Evolutionary conservation across 2,888 invertebrate genomes (phyloP).

Genomic region (Sarcophaga carnaria): DNA sequence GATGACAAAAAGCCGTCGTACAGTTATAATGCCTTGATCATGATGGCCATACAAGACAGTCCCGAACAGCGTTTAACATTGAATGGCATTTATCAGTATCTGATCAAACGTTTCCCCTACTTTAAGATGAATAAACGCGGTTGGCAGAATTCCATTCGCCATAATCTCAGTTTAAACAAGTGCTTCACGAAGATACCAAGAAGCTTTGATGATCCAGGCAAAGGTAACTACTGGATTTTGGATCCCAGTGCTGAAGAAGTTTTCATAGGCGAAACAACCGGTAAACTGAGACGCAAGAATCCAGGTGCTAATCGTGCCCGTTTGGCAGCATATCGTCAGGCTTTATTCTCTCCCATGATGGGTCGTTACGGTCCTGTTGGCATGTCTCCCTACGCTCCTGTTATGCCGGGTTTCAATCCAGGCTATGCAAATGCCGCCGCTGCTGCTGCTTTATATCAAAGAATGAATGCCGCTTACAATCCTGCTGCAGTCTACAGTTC

Average conservation of each 20-base stretch:
- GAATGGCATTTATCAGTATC: constrained; percentile 98
- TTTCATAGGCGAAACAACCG: constrained; percentile 98
- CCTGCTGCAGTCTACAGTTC: constrained; percentile 54
- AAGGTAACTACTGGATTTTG: constrained; percentile 99
- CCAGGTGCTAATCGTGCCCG: constrained; percentile 94
- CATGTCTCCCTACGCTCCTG: constrained; percentile 70
- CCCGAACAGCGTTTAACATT: constrained; percentile 95
- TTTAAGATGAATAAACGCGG: constrained; percentile 99
- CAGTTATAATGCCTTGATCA: constrained; percentile 99
- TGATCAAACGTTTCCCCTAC: constrained; percentile 98
- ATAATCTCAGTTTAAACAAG: constrained; percentile 98
- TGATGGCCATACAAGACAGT: constrained; percentile 99
- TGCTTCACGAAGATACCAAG: constrained; percentile 98
- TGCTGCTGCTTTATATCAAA: constrained; percentile 79
- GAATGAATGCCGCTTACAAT: constrained; percentile 73
- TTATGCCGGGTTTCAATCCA: constrained; percentile 72
- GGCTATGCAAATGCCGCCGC: constrained; percentile 75
- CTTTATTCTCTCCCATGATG: constrained; percentile 78
- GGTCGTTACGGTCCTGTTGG: constrained; percentile 75
- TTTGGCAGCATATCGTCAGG: constrained; percentile 92
- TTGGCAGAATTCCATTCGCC: constrained; percentile 99
- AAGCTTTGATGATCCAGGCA: constrained; percentile 99
- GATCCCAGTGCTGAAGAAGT: constrained; percentile 99
- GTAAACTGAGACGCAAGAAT: constrained; percentile 94
- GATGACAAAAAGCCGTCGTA: constrained; percentile 95